Evolutionary conservation across 2,888 invertebrate species (phyloP).

Genomic region (Neoitamus cyanurus): DNA sequence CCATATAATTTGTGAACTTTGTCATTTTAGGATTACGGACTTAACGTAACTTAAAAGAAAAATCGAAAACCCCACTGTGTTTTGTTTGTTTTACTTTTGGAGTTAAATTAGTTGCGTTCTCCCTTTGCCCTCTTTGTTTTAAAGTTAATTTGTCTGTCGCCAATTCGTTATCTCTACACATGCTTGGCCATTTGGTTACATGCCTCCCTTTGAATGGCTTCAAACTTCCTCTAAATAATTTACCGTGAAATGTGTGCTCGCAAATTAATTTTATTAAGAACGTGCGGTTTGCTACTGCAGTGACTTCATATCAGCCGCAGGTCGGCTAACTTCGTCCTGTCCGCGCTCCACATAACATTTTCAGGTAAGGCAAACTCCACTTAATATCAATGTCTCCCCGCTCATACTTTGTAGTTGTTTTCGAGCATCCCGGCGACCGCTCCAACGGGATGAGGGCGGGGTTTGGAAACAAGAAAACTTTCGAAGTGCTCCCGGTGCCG

Average conservation of each 20-base stretch:
- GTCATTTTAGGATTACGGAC: too few relatives aligned
- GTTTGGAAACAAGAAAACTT: not conserved
- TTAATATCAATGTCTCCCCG: not conserved
- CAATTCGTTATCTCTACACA: not conserved
- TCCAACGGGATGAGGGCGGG: not conserved
- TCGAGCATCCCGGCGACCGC: not conserved
- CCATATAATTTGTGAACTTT: too few relatives aligned
- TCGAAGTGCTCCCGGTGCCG: not conserved
- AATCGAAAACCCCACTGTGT: too few relatives aligned
- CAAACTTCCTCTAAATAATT: not conserved
- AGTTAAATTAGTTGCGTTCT: not conserved
- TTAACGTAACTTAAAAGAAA: too few relatives aligned
- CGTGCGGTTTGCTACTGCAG: not conserved
- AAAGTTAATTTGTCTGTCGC: not conserved
- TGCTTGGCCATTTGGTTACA: not conserved
- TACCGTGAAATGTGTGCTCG: not conserved
- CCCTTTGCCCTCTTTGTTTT: too few relatives aligned
- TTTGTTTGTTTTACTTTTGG: not conserved
- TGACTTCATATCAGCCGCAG: not conserved
- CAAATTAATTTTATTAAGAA: not conserved
- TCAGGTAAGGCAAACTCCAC: not conserved
- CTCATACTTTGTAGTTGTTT: not conserved
- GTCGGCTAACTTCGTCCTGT: not conserved
- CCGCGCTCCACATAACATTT: not conserved
- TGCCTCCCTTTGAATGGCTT: not conserved